These are phyloP conservation scores for Falco cherrug DNA, from an alignment of 2,797 vertebrate species.

Conservation along the genomic window DNA sequence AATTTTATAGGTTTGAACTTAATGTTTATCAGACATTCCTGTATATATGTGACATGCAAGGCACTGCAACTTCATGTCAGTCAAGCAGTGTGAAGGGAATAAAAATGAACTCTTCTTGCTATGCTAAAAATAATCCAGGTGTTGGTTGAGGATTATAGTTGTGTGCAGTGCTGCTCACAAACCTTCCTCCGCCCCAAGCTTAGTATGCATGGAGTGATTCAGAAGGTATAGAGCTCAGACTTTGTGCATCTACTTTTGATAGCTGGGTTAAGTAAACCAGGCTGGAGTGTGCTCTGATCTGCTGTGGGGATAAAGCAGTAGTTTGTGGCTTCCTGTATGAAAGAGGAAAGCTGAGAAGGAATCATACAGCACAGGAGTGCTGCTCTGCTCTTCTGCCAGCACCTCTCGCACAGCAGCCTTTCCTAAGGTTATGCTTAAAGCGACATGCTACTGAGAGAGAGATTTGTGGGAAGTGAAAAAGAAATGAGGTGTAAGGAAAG, in stretches of 20 bases:
- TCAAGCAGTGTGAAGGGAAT: background rate
- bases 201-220: background rate
- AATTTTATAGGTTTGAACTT: background rate
- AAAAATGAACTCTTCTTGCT: background rate
- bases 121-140: background rate
- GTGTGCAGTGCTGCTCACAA: background rate
- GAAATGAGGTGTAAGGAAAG: background rate
- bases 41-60: background rate
- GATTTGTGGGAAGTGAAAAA: background rate
- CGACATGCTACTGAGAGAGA: background rate
- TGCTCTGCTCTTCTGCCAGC: background rate
- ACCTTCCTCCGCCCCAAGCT: background rate
- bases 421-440: background rate
- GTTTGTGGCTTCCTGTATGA: rapidly evolving
- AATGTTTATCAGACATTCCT: background rate
- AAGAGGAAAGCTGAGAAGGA: background rate
- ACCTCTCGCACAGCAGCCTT: background rate
- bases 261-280: background rate
- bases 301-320: background rate
- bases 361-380: background rate
- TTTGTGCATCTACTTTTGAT: background rate
- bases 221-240: background rate
- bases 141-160: background rate
- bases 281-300: background rate
- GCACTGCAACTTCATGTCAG: background rate